Percentiles rank a stretch among this genome's conserved stretches.
Evolutionary conservation across 2,888 invertebrate genomes (phyloP).

Genomic region (Diarsia brunnea): DNA sequence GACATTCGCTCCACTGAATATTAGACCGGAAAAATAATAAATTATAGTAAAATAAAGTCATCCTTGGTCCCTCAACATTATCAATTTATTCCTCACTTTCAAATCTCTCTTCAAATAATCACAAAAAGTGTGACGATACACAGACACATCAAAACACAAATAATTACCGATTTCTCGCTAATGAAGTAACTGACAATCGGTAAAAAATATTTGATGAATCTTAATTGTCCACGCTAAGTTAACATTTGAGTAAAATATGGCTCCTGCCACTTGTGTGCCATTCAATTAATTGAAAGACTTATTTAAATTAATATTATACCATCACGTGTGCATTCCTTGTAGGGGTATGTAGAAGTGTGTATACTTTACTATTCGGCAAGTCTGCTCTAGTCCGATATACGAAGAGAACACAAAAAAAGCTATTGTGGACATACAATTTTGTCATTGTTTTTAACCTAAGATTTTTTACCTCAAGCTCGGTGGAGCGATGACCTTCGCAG

Average conservation of each 20-base stretch:
- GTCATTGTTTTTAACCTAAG: too few relatives aligned
- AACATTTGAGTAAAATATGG: conserved; percentile 22
- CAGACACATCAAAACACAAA: conserved; percentile 1
- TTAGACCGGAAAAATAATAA: neutral
- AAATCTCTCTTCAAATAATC: neutral
- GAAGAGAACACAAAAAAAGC: too few relatives aligned
- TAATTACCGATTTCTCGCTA: conserved; percentile 52
- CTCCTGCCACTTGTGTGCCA: neutral
- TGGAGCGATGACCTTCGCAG: too few relatives aligned
- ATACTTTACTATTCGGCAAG: neutral
- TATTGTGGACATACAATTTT: too few relatives aligned
- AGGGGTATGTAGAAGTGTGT: neutral
- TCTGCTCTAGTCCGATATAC: too few relatives aligned
- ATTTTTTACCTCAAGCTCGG: too few relatives aligned
- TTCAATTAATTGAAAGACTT: conserved; percentile 12
- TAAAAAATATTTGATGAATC: conserved; percentile 42
- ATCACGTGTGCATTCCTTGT: neutral
- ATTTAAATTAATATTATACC: neutral
- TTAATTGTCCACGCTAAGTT: conserved; percentile 17
- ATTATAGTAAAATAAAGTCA: neutral
- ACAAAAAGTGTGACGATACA: neutral
- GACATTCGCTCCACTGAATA: too few relatives aligned
- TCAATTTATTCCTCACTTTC: conserved; percentile 20
- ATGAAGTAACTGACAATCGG: conserved; percentile 15
- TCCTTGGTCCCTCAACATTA: neutral